Evolutionary conservation across 2,797 vertebrate species (phyloP), one percentile per base, ranked within the genome.

Genomic region (Dallia pectoralis): DNA sequence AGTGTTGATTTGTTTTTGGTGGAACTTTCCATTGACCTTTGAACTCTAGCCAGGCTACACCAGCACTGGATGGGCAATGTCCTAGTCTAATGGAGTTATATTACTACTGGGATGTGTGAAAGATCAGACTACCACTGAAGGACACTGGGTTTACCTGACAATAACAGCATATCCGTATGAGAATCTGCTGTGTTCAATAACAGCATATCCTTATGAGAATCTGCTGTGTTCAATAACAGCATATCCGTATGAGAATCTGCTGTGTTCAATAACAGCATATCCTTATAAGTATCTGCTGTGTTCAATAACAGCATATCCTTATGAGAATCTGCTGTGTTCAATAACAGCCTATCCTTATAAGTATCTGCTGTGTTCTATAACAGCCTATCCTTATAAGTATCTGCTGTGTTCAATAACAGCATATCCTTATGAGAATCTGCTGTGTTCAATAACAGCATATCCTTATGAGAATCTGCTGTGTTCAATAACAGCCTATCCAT

Each of bases 1-100:
- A 70, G 33, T 40, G 69, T 29, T 53, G 63, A 3, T 51, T 40
- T 25, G 18, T n/a, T 14, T 30, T 25, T 67, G 73, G 76, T 74
- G 78, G 77, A 82, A 81, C 79, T 78, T 65, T 65, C 63, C 18
- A 14, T 83, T 82, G 79, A 85, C 71, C 44, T 0, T 75, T 59
- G 62, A 2, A 30, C 40, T 47, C 27, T 48, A 18, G 25, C 66
- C 66, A 47, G 66, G 40, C 18, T n/a, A 40, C 64, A 40, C n/a
- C 64, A 40, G 64, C 6, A 33, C 9, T 66, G 32, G 40, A 15
- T 27, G 15, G 61, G 27, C 61, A 29, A 5, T 15, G 15, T 40
- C 61, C 27, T 30, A 3, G 27, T 62, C 25, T 27, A n/a, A 2
- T 36, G 64, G 64, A 66, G 64, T 40, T 22, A 12, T 11, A 36